phyloP scores from a whole-genome alignment of 2,888 invertebrate species.

The Eupsilia transversa region DNA sequence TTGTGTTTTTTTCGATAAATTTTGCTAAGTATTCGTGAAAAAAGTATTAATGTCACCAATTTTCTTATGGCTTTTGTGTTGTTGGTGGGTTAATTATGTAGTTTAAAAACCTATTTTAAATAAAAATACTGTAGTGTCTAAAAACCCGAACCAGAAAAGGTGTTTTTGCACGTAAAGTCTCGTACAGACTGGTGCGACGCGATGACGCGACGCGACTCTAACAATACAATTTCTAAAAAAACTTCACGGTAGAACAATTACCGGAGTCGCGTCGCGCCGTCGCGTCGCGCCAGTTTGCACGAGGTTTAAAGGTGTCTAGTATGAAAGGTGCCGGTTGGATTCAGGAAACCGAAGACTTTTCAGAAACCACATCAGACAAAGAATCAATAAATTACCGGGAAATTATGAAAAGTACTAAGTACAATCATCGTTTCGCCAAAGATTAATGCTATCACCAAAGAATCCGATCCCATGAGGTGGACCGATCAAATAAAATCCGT shows the following conservation, averaged over 20 bases:
- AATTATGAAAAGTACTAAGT: neutral
- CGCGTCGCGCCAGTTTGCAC: no score
- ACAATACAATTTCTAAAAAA: no score
- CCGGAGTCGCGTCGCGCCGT: no score
- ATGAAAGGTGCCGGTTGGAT: neutral
- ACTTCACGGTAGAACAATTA: no score
- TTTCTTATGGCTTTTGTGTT: neutral
- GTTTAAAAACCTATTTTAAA: neutral
- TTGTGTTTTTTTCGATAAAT: neutral
- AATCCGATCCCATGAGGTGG: no score
- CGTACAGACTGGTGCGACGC: no score
- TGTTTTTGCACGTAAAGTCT: no score
- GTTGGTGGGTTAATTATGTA: neutral
- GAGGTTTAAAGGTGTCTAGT: no score
- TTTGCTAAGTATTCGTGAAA: neutral
- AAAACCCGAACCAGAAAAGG: neutral
- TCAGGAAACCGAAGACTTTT: neutral
- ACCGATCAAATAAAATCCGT: no score
- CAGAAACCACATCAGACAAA: neutral
- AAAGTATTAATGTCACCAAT: conserved; percentile 23
- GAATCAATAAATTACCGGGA: neutral
- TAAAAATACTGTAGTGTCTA: neutral
- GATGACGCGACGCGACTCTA: no score
- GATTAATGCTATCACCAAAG: no score
- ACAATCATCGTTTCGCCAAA: no score